These are phyloP conservation scores for Phenganax stokvisi DNA, from an alignment of 92 coral and sea anemone species.

Conservation along the genomic window DNA sequence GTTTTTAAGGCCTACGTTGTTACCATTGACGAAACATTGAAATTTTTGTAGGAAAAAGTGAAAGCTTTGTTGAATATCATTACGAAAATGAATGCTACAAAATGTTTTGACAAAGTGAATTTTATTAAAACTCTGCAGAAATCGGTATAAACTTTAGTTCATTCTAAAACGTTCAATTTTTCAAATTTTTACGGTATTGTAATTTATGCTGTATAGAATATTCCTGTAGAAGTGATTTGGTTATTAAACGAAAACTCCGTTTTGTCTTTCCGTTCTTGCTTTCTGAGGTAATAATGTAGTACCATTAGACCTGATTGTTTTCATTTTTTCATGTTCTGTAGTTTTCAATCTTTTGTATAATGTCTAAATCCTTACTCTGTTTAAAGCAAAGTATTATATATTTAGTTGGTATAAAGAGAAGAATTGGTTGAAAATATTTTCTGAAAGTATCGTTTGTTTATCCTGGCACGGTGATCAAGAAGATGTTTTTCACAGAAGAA, in stretches of 20 bases:
- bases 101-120: slow-evolving; percentile 69
- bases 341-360: no score
- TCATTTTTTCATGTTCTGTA: no score
- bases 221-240: slow-evolving; percentile 33
- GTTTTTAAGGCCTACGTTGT: background rate
- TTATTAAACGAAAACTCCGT: slow-evolving; percentile 11
- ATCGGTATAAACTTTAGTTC: slow-evolving; percentile 42
- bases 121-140: slow-evolving; percentile 69
- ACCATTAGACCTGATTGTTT: background rate
- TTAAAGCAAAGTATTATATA: background rate
- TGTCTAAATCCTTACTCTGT: background rate
- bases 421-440: slow-evolving; percentile 24
- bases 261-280: slow-evolving; percentile 21
- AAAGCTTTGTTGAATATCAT: slow-evolving; percentile 12
- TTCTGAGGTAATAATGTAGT: background rate
- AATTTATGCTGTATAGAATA: background rate
- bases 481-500: background rate
- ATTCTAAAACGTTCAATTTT: background rate
- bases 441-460: background rate
- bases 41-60: slow-evolving; percentile 14
- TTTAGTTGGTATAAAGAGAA: slow-evolving; percentile 25
- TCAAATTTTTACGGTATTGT: background rate
- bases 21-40: background rate
- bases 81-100: background rate
- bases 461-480: slow-evolving; percentile 2